phyloP scores from a whole-genome alignment of 2,113 vertebrate species.

The Sphyrna mokarran region DNA sequence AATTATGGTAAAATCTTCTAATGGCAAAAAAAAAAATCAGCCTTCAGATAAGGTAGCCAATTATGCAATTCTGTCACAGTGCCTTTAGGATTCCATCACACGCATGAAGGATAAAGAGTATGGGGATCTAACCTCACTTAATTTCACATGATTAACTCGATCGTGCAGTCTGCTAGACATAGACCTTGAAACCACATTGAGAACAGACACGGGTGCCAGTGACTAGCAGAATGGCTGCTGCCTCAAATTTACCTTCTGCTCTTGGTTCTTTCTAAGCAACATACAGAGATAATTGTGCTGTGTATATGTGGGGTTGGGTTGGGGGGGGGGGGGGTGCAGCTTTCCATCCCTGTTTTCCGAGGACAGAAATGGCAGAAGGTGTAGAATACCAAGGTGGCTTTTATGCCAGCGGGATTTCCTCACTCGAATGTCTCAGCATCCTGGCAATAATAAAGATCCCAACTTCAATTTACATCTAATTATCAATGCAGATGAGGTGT shows the following conservation, averaged over 20 bases:
- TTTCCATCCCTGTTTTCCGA: too few relatives aligned
- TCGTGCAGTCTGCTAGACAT: not conserved
- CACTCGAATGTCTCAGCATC: too few relatives aligned
- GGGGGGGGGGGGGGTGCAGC: too few relatives aligned
- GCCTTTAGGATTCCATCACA: not conserved
- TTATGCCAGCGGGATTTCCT: too few relatives aligned
- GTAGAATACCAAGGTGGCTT: too few relatives aligned
- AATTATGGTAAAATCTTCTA: not conserved
- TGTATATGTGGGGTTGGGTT: too few relatives aligned
- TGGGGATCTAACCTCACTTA: not conserved
- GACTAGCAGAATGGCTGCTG: not conserved
- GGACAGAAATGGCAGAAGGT: too few relatives aligned
- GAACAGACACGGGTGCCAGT: not conserved
- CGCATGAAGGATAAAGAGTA: not conserved
- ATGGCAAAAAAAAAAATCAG: constrained; percentile 1
- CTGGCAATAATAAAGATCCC: too few relatives aligned
- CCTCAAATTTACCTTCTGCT: not conserved
- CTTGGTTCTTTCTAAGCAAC: not conserved
- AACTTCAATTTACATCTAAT: too few relatives aligned
- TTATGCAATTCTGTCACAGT: not conserved
- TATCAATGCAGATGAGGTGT: too few relatives aligned
- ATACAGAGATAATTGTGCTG: not conserved
- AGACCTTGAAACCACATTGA: not conserved
- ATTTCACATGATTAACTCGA: constrained; percentile 1
- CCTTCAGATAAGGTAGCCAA: not conserved